Evolutionary conservation across 2,113 vertebrate species (phyloP).

Genomic region (Leiothrix lutea): DNA sequence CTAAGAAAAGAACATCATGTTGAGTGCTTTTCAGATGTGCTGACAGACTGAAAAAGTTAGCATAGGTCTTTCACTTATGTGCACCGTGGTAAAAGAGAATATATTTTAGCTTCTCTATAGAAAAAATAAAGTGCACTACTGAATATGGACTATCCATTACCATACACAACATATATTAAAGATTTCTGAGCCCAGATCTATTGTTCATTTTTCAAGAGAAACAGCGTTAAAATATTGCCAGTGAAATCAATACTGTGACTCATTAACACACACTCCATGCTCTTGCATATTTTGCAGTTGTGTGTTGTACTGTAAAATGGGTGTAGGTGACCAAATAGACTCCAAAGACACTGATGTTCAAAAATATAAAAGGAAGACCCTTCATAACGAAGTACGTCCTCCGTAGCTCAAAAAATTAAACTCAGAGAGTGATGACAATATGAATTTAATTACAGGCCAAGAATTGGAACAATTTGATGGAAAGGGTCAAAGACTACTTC

Average conservation of each 20-base stretch:
- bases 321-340: neutral
- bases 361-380: neutral
- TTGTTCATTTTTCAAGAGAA: constrained; percentile 10
- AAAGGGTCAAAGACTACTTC: neutral
- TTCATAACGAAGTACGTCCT: neutral
- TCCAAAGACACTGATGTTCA: neutral
- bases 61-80: neutral
- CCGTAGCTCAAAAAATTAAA: neutral
- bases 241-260: neutral
- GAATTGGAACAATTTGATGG: constrained; percentile 5
- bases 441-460: constrained; percentile 4
- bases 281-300: neutral
- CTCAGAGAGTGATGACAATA: neutral
- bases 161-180: neutral
- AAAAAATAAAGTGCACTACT: neutral
- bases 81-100: neutral
- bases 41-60: neutral
- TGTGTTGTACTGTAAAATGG: neutral
- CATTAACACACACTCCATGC: neutral
- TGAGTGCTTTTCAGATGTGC: neutral
- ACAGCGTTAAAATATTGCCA: neutral
- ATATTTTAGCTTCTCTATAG: neutral
- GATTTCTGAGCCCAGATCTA: neutral
- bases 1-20: neutral
- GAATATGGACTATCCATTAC: neutral